These are phyloP conservation scores for Natator depressus DNA, from an alignment of 2,113 vertebrate species.

Conservation along the genomic window DNA sequence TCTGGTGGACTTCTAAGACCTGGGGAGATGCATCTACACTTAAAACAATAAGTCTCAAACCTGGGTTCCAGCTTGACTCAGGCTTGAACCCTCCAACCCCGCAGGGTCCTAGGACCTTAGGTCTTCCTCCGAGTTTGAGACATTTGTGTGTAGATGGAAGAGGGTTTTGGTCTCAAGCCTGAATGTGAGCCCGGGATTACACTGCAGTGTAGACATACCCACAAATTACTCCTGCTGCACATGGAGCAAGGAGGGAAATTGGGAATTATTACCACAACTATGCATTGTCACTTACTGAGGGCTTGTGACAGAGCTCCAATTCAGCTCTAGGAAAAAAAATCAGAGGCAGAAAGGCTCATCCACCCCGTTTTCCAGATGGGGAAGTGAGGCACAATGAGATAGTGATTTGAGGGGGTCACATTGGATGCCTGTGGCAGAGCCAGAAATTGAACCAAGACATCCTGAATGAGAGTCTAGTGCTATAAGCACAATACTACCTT, in stretches of 20 bases:
- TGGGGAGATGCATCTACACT: background rate
- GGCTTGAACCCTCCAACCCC: background rate
- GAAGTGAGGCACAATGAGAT: background rate
- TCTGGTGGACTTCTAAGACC: background rate
- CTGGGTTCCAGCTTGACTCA: background rate
- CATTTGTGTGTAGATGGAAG: background rate
- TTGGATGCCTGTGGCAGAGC: background rate
- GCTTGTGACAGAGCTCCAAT: background rate
- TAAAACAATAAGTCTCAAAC: background rate
- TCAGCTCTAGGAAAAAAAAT: fast-evolving
- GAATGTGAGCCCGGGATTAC: background rate
- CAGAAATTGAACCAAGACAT: background rate
- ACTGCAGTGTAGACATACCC: background rate
- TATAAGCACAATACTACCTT: background rate
- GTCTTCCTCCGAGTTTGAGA: background rate
- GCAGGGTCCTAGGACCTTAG: background rate
- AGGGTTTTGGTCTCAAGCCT: background rate
- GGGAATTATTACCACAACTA: background rate
- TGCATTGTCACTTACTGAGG: background rate
- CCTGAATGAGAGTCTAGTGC: background rate
- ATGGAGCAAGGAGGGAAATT: background rate
- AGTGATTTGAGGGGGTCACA: background rate
- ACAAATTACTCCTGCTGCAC: background rate
- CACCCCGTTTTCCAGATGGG: background rate
- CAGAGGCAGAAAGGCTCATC: background rate